Percentiles rank a stretch among this genome's conserved stretches.
These are phyloP conservation scores for Okapia johnstoni DNA, from an alignment of 2,113 vertebrate genomes.

Conservation along the genomic window DNA sequence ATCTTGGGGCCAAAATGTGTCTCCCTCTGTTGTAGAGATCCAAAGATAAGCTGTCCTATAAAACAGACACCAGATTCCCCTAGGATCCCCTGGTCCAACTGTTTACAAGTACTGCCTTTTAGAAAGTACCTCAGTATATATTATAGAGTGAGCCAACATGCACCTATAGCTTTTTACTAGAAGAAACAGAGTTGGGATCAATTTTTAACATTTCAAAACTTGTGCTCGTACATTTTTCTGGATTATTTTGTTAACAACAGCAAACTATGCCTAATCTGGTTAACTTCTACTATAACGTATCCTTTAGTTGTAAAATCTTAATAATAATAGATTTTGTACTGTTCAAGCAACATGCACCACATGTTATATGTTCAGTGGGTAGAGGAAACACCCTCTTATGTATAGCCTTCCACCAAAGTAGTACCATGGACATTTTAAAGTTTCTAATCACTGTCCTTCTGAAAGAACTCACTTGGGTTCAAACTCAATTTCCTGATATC, in stretches of 20 bases:
- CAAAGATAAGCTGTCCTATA: constrained; percentile 89
- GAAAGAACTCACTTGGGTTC: neutral
- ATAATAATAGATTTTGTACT: neutral
- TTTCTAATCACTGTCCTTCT: neutral
- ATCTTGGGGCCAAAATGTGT: constrained; percentile 86
- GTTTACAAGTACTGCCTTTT: constrained; percentile 90
- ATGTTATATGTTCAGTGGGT: neutral
- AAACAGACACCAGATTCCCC: constrained; percentile 90
- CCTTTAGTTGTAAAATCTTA: neutral
- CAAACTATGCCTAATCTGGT: neutral
- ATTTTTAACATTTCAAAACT: constrained; percentile 42
- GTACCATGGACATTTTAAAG: neutral
- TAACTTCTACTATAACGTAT: neutral
- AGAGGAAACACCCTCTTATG: neutral
- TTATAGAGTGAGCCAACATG: neutral
- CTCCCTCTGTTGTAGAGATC: constrained; percentile 88
- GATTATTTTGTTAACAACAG: neutral
- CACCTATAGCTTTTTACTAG: neutral
- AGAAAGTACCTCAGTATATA: constrained; percentile 83
- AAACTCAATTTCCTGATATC: neutral
- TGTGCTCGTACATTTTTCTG: neutral
- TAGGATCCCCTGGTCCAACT: constrained; percentile 87
- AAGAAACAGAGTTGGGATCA: neutral
- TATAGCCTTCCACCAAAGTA: neutral
- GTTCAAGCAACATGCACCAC: neutral